These are phyloP conservation scores for Kryphioiulus occultus DNA, from an alignment of 2,888 invertebrate species.

Conservation along the genomic window DNA sequence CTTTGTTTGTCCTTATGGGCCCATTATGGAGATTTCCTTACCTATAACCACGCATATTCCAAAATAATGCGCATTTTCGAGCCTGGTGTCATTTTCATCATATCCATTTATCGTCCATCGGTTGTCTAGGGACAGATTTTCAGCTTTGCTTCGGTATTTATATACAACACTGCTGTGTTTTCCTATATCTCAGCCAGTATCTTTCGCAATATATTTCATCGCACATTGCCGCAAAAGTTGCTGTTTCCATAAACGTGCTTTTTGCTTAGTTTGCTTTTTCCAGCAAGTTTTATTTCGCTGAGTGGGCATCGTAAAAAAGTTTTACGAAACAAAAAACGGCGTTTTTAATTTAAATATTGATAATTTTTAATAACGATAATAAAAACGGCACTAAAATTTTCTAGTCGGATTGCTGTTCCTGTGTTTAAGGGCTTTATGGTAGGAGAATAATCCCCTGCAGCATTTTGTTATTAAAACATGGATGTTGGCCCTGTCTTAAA, in stretches of 20 bases:
- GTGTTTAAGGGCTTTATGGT: not conserved
- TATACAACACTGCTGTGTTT: slow-evolving; percentile 25
- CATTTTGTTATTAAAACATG: slow-evolving; percentile 4
- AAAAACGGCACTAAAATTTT: not conserved
- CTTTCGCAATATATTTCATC: not conserved
- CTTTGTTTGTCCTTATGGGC: slow-evolving; percentile 7
- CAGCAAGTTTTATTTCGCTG: not conserved
- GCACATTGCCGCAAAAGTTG: not conserved
- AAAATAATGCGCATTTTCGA: slow-evolving; percentile 21
- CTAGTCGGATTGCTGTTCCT: not conserved
- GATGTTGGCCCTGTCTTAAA: not conserved
- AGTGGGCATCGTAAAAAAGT: too few species aligned
- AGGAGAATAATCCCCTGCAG: not conserved
- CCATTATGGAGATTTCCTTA: slow-evolving; percentile 25
- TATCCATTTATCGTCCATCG: slow-evolving; percentile 26
- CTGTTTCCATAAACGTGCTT: not conserved
- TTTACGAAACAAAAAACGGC: too few species aligned
- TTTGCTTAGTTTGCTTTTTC: slow-evolving; percentile 20
- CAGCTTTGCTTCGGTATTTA: slow-evolving; percentile 17
- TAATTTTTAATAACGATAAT: slow-evolving; percentile 3
- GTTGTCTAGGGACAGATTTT: slow-evolving; percentile 28
- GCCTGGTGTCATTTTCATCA: slow-evolving; percentile 25
- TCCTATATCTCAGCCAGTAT: not conserved
- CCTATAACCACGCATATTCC: slow-evolving; percentile 19
- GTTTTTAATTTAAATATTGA: not conserved